These are phyloP conservation scores for Lasiurus borealis DNA, from an alignment of 2,113 vertebrate species.

Conservation along the genomic window DNA sequence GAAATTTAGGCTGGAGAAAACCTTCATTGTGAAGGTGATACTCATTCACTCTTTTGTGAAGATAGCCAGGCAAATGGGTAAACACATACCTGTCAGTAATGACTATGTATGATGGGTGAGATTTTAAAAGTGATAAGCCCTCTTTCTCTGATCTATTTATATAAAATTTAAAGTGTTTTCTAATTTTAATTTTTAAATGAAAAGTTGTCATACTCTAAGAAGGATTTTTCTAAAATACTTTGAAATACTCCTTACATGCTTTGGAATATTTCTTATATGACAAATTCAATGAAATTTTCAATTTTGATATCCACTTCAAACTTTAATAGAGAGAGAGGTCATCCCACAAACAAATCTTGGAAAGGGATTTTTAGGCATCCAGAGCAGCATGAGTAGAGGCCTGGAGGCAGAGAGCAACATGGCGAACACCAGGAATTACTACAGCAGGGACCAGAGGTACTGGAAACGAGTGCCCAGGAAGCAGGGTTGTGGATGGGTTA, in stretches of 20 bases:
- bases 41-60: not conserved
- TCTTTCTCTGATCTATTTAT: not conserved
- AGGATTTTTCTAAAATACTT: not conserved
- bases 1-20: not conserved
- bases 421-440: fast-evolving
- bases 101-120: not conserved
- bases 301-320: not conserved
- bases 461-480: not conserved
- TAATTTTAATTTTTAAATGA: not conserved
- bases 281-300: not conserved
- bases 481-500: fast-evolving
- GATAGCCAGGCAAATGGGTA: not conserved
- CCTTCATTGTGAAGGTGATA: not conserved
- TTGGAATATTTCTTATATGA: not conserved
- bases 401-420: not conserved
- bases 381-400: not conserved
- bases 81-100: not conserved
- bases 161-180: not conserved
- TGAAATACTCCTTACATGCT: not conserved
- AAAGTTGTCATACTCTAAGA: not conserved
- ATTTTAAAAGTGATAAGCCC: fast-evolving
- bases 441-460: fast-evolving
- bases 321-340: not conserved
- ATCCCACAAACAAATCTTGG: not conserved
- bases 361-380: not conserved